Base-by-base conservation (phyloP, 2,888 invertebrate genomes). In the Drosophila peninsularis region DNA sequence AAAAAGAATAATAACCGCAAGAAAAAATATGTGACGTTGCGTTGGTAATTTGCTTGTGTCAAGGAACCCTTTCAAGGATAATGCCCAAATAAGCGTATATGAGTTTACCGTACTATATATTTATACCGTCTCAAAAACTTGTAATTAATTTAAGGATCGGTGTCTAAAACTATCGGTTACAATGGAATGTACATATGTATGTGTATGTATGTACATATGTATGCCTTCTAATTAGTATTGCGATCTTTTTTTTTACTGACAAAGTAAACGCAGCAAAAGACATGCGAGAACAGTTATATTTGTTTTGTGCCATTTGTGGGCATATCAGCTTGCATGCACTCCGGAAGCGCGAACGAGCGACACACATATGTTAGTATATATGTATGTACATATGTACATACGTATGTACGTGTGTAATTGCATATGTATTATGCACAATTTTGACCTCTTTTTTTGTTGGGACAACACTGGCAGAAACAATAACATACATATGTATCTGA, bases 41-140 rank as follows among this genome's bases (percentile, higher is more conserved):
- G 47, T 56, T 64, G 60, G 66, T 62, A 67, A 53, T 62, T 72
- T 64, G 50, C 67, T 65, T 78, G 79, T 74, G 91, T 90, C 89
- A 90, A 90, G 79, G 79, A 90, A 90, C 90, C 86, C 85, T 81
- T 90, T 90, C 91, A 91, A 90, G 90, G 91, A 90, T 89, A 87
- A 62, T 62, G 58, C 21, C 32, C 58, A 62, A 60, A 62, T 54
- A 57, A 45, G 42, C 50, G 49, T 30, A 27, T 42, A 49, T 56
- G 34, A 58, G 52, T 63, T 32, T 45, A 55, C 32, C 44, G 27
- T 27, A 27, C n/a, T 5, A 27, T 27, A 24, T 5, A 55, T 42
- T 5, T 19, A 21, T n/a, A n/a, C n/a, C n/a, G n/a, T n/a, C n/a
- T n/a, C n/a, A n/a, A n/a, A n/a, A n/a, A n/a, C n/a, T n/a, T n/a